Percentiles rank a stretch among this genome's conserved stretches.
Conservation (phyloP, 2,113 vertebrate species). For the Monarcha castaneiventris region DNA sequence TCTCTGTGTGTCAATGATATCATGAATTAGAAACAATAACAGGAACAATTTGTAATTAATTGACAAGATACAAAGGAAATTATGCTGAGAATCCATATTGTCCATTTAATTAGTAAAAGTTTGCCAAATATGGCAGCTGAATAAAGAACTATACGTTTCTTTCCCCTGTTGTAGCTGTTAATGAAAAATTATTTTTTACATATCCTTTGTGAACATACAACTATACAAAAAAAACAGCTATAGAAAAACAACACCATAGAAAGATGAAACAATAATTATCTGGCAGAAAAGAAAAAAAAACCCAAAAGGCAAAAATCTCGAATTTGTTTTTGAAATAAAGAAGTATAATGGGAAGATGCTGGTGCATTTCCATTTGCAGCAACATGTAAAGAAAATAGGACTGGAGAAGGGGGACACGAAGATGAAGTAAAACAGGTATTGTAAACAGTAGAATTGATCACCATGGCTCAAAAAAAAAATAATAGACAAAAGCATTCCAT, state of each 20-base stretch:
- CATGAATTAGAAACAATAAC: not conserved
- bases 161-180: not conserved
- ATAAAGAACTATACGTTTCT: not conserved
- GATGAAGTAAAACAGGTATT: not conserved
- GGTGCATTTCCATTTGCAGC: not conserved
- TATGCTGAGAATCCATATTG: not conserved
- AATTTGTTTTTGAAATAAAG: not conserved
- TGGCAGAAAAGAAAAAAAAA: not conserved
- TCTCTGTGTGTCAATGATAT: not conserved
- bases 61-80: not conserved
- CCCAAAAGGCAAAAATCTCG: not conserved
- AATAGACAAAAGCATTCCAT: not conserved
- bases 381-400: not conserved
- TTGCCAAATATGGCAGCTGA: not conserved
- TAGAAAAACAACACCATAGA: not conserved
- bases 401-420: not conserved
- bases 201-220: not conserved
- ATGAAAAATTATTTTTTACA: not conserved
- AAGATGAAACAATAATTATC: not conserved
- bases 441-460: not conserved
- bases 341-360: not conserved
- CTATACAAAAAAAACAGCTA: not conserved
- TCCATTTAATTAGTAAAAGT: not conserved
- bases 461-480: not conserved
- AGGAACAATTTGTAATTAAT: not conserved